phyloP scores from a whole-genome alignment of 23 tunicate genomes.

The Corella eumyota region DNA sequence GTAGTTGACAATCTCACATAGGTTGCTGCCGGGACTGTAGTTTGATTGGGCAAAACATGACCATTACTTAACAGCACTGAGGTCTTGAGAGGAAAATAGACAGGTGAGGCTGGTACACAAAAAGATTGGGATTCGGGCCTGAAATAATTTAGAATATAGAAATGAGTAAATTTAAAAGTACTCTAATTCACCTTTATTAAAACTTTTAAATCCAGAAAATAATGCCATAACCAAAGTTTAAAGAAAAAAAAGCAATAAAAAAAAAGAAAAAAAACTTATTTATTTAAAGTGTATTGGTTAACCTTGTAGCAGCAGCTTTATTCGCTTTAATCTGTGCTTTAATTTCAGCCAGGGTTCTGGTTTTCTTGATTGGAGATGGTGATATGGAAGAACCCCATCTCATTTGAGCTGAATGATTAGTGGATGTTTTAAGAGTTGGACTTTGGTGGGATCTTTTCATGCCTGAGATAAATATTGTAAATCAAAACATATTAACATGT shows the following conservation, averaged over 20 bases:
- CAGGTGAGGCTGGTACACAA: slow-evolving; percentile 46
- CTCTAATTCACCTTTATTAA: no score
- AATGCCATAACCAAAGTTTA: no score
- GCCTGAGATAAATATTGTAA: slow-evolving; percentile 17
- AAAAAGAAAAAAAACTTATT: no score
- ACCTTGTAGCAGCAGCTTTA: slow-evolving; percentile 43
- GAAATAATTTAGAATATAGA: neutral
- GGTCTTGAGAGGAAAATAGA: slow-evolving; percentile 33
- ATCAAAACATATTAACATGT: neutral
- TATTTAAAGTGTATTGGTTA: no score
- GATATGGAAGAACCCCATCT: slow-evolving; percentile 21
- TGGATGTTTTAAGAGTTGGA: no score
- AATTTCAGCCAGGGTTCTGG: slow-evolving; percentile 84
- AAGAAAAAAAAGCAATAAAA: no score
- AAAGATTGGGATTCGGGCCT: slow-evolving; percentile 26
- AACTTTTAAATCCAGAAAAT: no score
- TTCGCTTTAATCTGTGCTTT: slow-evolving; percentile 88
- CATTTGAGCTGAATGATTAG: slow-evolving; percentile 18
- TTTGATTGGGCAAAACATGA: no score
- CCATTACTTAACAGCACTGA: slow-evolving; percentile 1
- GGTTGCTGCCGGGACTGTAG: slow-evolving; percentile 10
- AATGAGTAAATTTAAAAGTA: no score
- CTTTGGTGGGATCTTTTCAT: slow-evolving; percentile 25
- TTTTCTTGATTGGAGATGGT: slow-evolving; percentile 52
- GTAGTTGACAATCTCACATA: slow-evolving; percentile 31